Evolutionary conservation across 2,113 vertebrate species (phyloP), one percentile per base, ranked within the genome.

Genomic region (Nematolebias whitei): DNA sequence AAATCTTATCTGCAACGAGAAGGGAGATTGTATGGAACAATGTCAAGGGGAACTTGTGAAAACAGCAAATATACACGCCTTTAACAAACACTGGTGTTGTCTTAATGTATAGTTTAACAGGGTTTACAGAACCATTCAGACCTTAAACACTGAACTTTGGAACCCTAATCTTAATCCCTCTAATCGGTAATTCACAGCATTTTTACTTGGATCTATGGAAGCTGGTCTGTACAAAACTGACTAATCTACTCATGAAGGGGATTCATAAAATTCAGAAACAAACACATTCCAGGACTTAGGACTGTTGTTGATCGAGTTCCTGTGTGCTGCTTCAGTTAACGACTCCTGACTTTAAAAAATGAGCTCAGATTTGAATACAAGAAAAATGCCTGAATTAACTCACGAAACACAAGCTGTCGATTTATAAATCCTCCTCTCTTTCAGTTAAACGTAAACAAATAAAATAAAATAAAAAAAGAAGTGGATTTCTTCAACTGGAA

Each of bases 1-100:
- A 93, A 13, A 93, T 3, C 13, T 43, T 18, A 71, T 89, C 93
- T 94, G 45, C 6, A 61, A 39, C 2, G 44, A 72, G 12, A 69
- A 12, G 24, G 43, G 14, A 38, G 57, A 19, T 56, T 44, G 44
- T 50, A 48, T 38, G 63, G 53, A 60, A 13, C 24, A 47, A 14
- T 22, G 6, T 54, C 13, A 14, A 39, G n/a, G 9, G n/a, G 1
- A 3, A 18, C 26, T 43, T 63, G 19, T 3, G 38, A 44, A 51
- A 48, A 40, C 3, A 29, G 14, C 23, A n/a, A 18, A 52, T 20
- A 26, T 4, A 29, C 26, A 3, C 32, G 3, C 23, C 12, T 57
- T 50, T 3, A 18, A 67, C 4, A 61, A 13, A 61, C 39, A 4
- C 12, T 8, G 13, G 39, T 32, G 2, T n/a, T 29, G 26, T 29